A percentile compares a stretch with the other conserved stretches of the same genome.
Evolutionary conservation across 2,797 vertebrate genomes (phyloP).

Genomic region (Mionectes olivaceus): DNA sequence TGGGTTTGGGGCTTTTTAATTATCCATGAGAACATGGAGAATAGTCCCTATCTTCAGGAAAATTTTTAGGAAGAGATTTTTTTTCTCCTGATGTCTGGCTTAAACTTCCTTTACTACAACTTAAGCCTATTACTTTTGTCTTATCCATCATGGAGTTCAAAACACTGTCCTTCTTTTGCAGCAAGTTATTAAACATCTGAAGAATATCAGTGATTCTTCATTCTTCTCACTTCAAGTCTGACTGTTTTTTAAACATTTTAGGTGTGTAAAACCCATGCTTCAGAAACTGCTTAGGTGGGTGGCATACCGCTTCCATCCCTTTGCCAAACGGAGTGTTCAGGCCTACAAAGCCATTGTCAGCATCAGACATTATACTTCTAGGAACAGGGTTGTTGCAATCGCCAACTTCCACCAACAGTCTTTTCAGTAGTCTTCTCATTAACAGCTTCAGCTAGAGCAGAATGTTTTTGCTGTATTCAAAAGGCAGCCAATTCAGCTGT

Average conservation of each 20-base stretch:
- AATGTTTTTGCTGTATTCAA: neutral
- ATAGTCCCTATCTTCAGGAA: neutral
- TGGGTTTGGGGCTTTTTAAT: neutral
- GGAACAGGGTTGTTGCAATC: neutral
- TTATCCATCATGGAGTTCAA: neutral
- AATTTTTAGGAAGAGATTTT: neutral
- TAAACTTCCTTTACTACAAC: neutral
- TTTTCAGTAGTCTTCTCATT: neutral
- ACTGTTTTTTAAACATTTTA: neutral
- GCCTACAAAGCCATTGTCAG: neutral
- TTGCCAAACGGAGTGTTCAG: neutral
- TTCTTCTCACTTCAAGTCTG: neutral
- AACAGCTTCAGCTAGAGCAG: slow-evolving; percentile 1
- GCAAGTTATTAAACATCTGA: neutral
- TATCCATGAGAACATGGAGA: neutral
- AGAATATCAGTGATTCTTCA: neutral
- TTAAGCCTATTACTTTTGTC: neutral
- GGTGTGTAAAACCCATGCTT: neutral
- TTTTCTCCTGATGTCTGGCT: neutral
- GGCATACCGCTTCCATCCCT: rapidly evolving
- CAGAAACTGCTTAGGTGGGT: neutral
- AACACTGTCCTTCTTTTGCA: neutral
- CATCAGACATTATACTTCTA: neutral
- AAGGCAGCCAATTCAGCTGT: neutral
- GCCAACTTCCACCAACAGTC: neutral